Conservation (phyloP, 2,888 invertebrate species). For the Clepsis dumicolana region DNA sequence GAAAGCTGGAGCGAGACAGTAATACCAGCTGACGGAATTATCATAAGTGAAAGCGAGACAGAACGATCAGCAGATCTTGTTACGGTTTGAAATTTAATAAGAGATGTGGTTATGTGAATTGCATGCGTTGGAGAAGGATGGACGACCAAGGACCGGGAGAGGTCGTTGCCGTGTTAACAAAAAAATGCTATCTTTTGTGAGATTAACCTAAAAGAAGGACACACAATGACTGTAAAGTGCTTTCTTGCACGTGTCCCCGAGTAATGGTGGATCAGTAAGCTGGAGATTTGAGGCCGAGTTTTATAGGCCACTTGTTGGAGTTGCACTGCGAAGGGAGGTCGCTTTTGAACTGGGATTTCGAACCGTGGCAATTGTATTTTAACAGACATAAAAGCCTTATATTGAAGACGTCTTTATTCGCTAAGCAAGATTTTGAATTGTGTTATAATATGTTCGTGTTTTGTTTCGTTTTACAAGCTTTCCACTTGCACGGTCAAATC, state of each 20-base stretch:
- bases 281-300: conserved; percentile 24
- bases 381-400: neutral
- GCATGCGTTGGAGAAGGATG: conserved; percentile 61
- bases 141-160: conserved; percentile 59
- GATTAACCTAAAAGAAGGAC: conserved; percentile 56
- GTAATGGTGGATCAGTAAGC: conserved; percentile 17
- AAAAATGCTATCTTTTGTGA: conserved; percentile 67
- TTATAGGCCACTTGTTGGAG: conserved; percentile 39
- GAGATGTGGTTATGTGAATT: conserved; percentile 61
- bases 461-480: no score
- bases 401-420: neutral
- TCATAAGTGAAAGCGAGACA: conserved; percentile 74
- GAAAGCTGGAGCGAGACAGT: conserved; percentile 63
- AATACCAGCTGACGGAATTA: conserved; percentile 60
- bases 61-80: conserved; percentile 70
- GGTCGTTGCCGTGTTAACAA: conserved; percentile 78
- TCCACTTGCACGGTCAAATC: no score
- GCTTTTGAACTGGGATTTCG: conserved; percentile 24
- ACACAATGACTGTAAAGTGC: conserved; percentile 38
- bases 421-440: no score
- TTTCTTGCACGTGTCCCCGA: conserved; percentile 34
- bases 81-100: conserved; percentile 68
- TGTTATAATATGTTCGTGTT: no score
- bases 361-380: neutral
- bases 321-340: conserved; percentile 15